These are phyloP conservation scores for Pachycephus smyrnensis DNA, from an alignment of 2,888 invertebrate genomes.

Conservation along the genomic window DNA sequence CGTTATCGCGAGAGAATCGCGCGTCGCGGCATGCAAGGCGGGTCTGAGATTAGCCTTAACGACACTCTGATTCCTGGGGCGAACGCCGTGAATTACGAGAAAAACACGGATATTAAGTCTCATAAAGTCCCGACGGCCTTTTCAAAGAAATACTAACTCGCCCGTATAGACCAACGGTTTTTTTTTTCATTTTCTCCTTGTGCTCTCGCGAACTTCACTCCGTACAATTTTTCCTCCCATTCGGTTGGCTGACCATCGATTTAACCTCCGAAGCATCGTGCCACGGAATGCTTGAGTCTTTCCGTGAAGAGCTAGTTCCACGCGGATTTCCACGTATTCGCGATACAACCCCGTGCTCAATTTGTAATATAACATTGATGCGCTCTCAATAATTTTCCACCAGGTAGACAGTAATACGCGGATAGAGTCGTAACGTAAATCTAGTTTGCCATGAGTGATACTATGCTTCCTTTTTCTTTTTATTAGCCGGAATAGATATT, in stretches of 20 bases:
- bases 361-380: too few relatives aligned
- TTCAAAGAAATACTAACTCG: conserved; percentile 53
- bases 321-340: too few relatives aligned
- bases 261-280: not conserved
- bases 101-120: conserved; percentile 61
- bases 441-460: too few relatives aligned
- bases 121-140: conserved; percentile 49
- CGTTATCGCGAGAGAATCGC: conserved; percentile 43
- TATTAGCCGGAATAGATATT: too few relatives aligned
- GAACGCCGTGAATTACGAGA: conserved; percentile 44
- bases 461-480: too few relatives aligned
- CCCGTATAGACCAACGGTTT: not conserved
- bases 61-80: conserved; percentile 23
- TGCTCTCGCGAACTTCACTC: conserved; percentile 35
- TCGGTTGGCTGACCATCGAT: not conserved
- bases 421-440: too few relatives aligned
- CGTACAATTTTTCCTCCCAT: conserved; percentile 36
- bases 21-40: conserved; percentile 44
- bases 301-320: not conserved
- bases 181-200: conserved; percentile 36
- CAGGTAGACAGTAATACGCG: too few relatives aligned
- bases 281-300: not conserved
- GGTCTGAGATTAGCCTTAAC: conserved; percentile 50
- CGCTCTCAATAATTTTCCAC: too few relatives aligned
- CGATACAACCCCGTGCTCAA: too few relatives aligned